phyloP scores from a whole-genome alignment of 2,888 invertebrate species.

The Candidula unifasciata region DNA sequence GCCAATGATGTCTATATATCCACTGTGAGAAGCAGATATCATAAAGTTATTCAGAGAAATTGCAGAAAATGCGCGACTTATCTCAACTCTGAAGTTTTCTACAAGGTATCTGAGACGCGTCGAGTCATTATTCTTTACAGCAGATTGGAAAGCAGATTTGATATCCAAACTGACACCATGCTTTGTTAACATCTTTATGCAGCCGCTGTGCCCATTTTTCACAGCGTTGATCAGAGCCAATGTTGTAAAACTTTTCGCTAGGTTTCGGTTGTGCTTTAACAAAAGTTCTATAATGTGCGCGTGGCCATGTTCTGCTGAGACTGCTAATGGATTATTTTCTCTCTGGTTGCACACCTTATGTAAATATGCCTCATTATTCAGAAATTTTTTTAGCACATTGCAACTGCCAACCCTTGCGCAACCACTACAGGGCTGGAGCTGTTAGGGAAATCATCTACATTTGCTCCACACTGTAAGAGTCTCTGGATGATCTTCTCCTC shows the following conservation, averaged over 20 bases:
- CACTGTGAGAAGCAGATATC: neutral
- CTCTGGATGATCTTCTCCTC: neutral
- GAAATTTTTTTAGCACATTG: too few relatives aligned
- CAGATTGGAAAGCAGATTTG: neutral
- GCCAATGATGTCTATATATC: neutral
- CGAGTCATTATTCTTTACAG: neutral
- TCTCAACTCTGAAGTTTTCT: neutral
- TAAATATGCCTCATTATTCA: too few relatives aligned
- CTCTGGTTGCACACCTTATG: too few relatives aligned
- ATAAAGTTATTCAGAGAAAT: neutral
- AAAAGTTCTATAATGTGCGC: neutral
- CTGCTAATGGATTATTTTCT: too few relatives aligned
- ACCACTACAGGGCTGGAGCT: too few relatives aligned
- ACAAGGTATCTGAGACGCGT: neutral
- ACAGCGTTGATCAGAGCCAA: neutral
- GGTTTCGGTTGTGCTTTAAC: neutral
- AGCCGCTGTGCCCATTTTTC: neutral
- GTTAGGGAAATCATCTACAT: too few relatives aligned
- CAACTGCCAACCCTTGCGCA: too few relatives aligned
- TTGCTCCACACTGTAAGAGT: neutral
- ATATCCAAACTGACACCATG: neutral
- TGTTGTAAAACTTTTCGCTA: neutral
- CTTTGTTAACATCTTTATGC: neutral
- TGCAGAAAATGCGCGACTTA: neutral
- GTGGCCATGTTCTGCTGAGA: too few relatives aligned